Percentiles rank a stretch among this genome's conserved stretches.
phyloP scores from a whole-genome alignment of 2,113 vertebrate species.

The Motacilla tschutschensis region DNA sequence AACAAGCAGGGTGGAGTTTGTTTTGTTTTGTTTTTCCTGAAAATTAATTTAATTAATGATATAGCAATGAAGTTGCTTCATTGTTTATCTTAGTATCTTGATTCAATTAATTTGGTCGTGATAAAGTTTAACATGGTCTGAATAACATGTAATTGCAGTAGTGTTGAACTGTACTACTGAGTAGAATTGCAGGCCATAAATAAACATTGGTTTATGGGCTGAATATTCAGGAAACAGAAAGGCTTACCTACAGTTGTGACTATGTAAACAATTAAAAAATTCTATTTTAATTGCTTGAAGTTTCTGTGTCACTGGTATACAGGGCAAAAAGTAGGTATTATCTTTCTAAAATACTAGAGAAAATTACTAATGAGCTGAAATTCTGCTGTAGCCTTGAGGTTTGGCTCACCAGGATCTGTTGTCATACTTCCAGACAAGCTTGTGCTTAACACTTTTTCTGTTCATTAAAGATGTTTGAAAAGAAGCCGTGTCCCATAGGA shows the following conservation, averaged over 20 bases:
- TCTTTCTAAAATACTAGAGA: not conserved
- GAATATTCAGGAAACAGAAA: not conserved
- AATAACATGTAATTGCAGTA: not conserved
- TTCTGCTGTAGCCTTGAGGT: not conserved
- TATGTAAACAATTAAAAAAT: not conserved
- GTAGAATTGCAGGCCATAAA: not conserved
- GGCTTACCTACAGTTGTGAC: not conserved
- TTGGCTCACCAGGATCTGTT: not conserved
- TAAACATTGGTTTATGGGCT: not conserved
- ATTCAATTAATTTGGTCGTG: not conserved
- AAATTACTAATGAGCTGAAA: not conserved
- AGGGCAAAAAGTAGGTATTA: not conserved
- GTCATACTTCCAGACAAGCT: not conserved
- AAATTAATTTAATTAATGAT: not conserved
- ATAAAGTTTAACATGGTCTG: not conserved
- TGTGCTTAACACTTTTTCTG: not conserved
- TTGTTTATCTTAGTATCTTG: not conserved
- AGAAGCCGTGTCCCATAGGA: not conserved
- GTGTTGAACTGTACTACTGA: not conserved
- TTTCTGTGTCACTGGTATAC: not conserved
- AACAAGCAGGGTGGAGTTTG: fast-evolving
- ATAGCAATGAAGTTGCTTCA: not conserved
- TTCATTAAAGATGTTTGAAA: not conserved
- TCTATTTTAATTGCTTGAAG: not conserved
- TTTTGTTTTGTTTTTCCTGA: not conserved